Conservation (phyloP, 2,113 vertebrate genomes). For the Seriola quinqueradiata region DNA sequence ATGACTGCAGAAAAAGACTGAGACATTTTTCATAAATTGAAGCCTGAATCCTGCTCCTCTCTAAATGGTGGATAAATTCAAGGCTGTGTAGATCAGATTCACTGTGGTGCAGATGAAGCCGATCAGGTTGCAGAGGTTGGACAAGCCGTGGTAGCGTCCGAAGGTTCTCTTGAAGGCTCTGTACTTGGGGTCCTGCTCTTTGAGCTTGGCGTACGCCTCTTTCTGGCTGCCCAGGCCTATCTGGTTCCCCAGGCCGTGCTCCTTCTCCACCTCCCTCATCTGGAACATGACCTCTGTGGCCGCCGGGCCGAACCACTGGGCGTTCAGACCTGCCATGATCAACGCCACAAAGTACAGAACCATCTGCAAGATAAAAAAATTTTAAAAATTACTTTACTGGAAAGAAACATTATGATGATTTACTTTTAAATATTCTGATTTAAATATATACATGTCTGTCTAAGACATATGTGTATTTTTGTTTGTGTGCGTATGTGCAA, state of each 20-base stretch:
- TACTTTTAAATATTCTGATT: neutral
- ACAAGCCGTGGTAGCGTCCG: slow-evolving; percentile 87
- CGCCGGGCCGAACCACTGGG: slow-evolving; percentile 86
- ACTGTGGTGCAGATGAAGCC: slow-evolving; percentile 86
- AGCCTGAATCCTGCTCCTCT: neutral
- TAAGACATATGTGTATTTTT: neutral
- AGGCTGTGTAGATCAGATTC: slow-evolving; percentile 85
- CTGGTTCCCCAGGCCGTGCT: slow-evolving; percentile 87
- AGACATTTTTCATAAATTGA: neutral
- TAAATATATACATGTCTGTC: neutral
- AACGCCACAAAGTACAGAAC: slow-evolving; percentile 83
- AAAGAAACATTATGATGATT: neutral
- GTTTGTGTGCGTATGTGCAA: neutral
- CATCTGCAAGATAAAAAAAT: slow-evolving; percentile 79
- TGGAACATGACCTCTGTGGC: slow-evolving; percentile 84
- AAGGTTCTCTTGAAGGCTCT: slow-evolving; percentile 79
- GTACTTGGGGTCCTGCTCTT: slow-evolving; percentile 90
- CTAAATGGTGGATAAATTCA: slow-evolving; percentile 86
- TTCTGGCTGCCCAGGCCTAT: slow-evolving; percentile 78
- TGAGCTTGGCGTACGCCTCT: slow-evolving; percentile 86
- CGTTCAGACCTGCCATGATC: slow-evolving; percentile 81
- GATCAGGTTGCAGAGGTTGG: slow-evolving; percentile 88
- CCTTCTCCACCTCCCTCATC: slow-evolving; percentile 87
- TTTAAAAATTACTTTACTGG: neutral
- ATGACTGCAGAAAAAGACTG: neutral